phyloP scores from a whole-genome alignment of 2,888 invertebrate species.

The Catocala sponsa region DNA sequence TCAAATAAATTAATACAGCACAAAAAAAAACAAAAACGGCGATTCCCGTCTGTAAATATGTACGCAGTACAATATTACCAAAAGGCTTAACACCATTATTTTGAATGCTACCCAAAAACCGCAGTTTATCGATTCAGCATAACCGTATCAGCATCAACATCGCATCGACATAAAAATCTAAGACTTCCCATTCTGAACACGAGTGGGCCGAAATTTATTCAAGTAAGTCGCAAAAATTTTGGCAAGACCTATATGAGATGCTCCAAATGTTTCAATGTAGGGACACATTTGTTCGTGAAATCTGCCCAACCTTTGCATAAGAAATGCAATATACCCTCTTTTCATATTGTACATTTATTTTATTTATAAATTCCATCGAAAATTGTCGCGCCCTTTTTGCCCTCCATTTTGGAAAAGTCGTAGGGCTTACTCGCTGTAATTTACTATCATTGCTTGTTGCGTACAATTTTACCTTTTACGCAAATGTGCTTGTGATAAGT shows the following conservation, averaged over 20 bases:
- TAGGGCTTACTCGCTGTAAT: conserved; percentile 26
- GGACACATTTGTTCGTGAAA: conserved; percentile 27
- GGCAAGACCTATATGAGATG: conserved; percentile 10
- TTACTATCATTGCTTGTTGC: conserved; percentile 34
- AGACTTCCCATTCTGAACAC: conserved; percentile 9
- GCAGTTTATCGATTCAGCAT: conserved; percentile 14
- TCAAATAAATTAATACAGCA: too few species aligned
- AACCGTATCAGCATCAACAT: conserved; percentile 10
- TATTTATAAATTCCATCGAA: conserved; percentile 37
- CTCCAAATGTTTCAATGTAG: conserved; percentile 32
- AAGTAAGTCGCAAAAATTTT: conserved; percentile 31
- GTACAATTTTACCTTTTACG: conserved; percentile 2
- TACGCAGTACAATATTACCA: too few species aligned
- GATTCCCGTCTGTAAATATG: too few species aligned
- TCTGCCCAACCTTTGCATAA: conserved; percentile 35
- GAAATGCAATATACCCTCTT: conserved; percentile 40
- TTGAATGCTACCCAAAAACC: too few species aligned
- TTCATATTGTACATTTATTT: conserved; percentile 42
- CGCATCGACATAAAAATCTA: conserved; percentile 10
- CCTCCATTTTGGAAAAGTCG: conserved; percentile 21
- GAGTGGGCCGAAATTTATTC: conserved; percentile 26
- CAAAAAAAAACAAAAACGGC: too few species aligned
- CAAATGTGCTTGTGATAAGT: conserved; percentile 1
- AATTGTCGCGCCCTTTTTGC: conserved; percentile 27
- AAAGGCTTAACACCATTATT: too few species aligned